Conservation (phyloP, 2,888 invertebrate species). For the Temnothorax ravouxi region DNA sequence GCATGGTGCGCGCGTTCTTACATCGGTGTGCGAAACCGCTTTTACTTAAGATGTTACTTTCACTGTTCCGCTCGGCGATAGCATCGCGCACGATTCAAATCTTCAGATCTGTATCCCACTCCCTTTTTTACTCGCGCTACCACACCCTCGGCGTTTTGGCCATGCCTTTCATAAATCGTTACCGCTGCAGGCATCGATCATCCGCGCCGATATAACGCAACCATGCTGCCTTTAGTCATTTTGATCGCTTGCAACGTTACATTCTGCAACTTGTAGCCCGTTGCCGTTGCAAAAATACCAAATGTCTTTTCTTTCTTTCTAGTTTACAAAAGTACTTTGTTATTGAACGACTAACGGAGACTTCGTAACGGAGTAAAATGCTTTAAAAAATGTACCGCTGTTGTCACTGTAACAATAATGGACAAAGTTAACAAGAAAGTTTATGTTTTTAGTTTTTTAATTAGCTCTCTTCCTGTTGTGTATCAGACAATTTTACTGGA, state of each 20-base stretch:
- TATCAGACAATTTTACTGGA: background rate
- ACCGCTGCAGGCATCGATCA: slow-evolving; percentile 9
- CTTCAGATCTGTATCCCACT: slow-evolving; percentile 65
- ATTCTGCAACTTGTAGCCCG: background rate
- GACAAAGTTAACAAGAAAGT: background rate
- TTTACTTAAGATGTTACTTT: slow-evolving; percentile 83
- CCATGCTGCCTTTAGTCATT: background rate
- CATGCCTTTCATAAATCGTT: slow-evolving; percentile 40
- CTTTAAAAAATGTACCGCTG: background rate
- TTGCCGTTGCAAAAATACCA: background rate
- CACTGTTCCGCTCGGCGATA: slow-evolving; percentile 82
- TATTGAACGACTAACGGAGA: background rate
- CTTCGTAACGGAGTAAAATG: background rate
- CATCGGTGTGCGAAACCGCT: slow-evolving; percentile 79
- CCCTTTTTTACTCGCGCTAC: slow-evolving; percentile 24
- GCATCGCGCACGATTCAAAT: slow-evolving; percentile 73
- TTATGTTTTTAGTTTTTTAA: background rate
- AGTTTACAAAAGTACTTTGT: background rate
- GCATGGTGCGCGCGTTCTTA: slow-evolving; percentile 71
- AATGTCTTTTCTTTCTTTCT: background rate
- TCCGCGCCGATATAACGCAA: background rate
- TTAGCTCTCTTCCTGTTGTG: background rate
- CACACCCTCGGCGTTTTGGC: slow-evolving; percentile 29
- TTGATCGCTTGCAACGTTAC: background rate
- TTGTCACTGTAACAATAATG: background rate